Evolutionary conservation across 2,113 vertebrate genomes (phyloP), one percentile per base, ranked within the genome.

Genomic region (Telmatochromis sp.): DNA sequence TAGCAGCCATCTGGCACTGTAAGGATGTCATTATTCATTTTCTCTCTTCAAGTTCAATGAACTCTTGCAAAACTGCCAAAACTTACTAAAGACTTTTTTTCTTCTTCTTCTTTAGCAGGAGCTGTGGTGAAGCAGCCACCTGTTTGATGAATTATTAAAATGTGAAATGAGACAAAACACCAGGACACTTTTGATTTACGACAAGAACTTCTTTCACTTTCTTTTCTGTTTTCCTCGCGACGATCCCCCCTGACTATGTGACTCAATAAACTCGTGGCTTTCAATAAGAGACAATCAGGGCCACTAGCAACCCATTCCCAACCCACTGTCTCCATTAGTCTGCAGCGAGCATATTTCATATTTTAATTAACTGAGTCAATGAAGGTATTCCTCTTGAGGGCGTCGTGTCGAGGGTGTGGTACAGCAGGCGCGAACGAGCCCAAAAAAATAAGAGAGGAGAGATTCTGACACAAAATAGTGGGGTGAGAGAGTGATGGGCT

Each of bases 291-390:
- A 83, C 80, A 86, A 81, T 83, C 42, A 57, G 45, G 15, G 53
- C 80, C 65, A 54, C 60, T 42, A 58, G 65, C 37, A 37, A 33
- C 26, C n/a, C 10, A 14, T 35, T 84, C 40, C 31, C 26, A 47
- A 51, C 70, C 37, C 70, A 3, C 54, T 4, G 73, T 57, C 83
- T 75, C 55, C 21, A 85, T 93, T 88, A 88, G 68, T 85, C 82
- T 88, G 81, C 37, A 84, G 87, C 80, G 86, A 86, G 89, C 89
- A 87, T 78, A 84, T 93, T 86, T 93, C 89, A 90, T 91, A 91
- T 95, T 95, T 93, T 95, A 93, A 96, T 95, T 94, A 96, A 92
- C 78, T 63, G 84, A 88, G 73, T 92, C 86, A 88, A 88, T 92
- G 87, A 92, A 92, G 65, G 92, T 81, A 65, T 89, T 86, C 65